A percentile compares a stretch with the other conserved stretches of the same genome.
These are phyloP conservation scores for Rhabditoides inermis DNA, from an alignment of 2,888 invertebrate genomes.

Conservation along the genomic window DNA sequence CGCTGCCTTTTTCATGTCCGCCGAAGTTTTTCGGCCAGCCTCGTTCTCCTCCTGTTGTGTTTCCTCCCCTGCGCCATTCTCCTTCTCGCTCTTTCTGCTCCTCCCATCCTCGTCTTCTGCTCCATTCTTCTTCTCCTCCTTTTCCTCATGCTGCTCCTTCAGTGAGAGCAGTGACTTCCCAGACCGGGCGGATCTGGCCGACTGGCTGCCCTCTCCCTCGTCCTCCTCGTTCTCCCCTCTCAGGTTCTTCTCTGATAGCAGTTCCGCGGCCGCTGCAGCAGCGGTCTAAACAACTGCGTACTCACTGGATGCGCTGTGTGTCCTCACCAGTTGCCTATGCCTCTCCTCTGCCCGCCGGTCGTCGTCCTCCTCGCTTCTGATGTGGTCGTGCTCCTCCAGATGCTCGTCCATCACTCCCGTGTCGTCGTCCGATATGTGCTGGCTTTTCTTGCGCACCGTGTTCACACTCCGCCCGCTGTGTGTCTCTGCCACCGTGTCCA, in stretches of 20 bases:
- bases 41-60: not conserved
- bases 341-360: not conserved
- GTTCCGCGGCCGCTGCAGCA: too few relatives aligned
- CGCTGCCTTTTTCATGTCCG: slow-evolving; percentile 10
- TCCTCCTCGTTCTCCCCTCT: too few relatives aligned
- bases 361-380: slow-evolving; percentile 2
- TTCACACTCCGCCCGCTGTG: not conserved
- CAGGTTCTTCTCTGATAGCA: too few relatives aligned
- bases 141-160: slow-evolving; percentile 5
- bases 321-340: too few relatives aligned
- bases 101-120: too few relatives aligned
- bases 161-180: too few relatives aligned
- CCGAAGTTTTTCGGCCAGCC: not conserved
- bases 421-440: too few relatives aligned
- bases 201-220: too few relatives aligned
- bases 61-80: not conserved
- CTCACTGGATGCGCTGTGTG: not conserved
- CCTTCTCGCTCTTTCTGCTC: not conserved
- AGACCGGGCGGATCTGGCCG: not conserved
- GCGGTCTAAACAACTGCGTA: too few relatives aligned
- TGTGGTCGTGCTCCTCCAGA: too few relatives aligned
- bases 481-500: not conserved
- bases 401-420: too few relatives aligned
- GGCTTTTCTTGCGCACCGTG: too few relatives aligned
- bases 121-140: not conserved